A percentile compares a stretch with the other conserved stretches of the same genome.
phyloP scores from a whole-genome alignment of 2,888 invertebrate genomes.

The Chironomus riparius region DNA sequence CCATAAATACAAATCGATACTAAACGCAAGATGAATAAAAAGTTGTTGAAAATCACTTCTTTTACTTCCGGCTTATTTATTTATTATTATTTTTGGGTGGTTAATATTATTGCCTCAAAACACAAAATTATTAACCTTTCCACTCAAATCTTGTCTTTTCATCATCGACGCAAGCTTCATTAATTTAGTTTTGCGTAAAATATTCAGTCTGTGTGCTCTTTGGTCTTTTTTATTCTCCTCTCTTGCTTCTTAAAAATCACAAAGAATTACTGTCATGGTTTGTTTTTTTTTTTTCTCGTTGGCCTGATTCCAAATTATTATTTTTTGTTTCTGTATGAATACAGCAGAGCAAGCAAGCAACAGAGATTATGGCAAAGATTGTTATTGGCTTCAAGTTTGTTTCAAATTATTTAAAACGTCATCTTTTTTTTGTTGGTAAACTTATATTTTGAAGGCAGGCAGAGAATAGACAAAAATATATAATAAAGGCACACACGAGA shows the following conservation, averaged over 20 bases:
- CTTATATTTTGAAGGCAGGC: not conserved
- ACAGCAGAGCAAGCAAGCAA: not conserved
- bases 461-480: not conserved
- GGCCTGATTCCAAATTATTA: not conserved
- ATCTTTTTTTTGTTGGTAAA: slow-evolving; percentile 4
- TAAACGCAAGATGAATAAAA: not conserved
- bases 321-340: not conserved
- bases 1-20: not conserved
- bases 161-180: too few relatives aligned
- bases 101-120: not conserved
- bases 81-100: not conserved
- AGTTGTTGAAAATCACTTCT: not conserved
- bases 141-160: too few relatives aligned
- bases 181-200: not conserved
- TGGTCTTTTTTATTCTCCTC: not conserved
- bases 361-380: not conserved
- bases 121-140: not conserved
- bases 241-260: not conserved
- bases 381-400: not conserved
- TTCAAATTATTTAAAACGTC: not conserved
- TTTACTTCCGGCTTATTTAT: not conserved
- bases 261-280: not conserved
- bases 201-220: not conserved
- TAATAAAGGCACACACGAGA: not conserved
- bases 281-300: not conserved